Conservation (phyloP, 2,113 vertebrate species). For the Pangasianodon gigas region DNA sequence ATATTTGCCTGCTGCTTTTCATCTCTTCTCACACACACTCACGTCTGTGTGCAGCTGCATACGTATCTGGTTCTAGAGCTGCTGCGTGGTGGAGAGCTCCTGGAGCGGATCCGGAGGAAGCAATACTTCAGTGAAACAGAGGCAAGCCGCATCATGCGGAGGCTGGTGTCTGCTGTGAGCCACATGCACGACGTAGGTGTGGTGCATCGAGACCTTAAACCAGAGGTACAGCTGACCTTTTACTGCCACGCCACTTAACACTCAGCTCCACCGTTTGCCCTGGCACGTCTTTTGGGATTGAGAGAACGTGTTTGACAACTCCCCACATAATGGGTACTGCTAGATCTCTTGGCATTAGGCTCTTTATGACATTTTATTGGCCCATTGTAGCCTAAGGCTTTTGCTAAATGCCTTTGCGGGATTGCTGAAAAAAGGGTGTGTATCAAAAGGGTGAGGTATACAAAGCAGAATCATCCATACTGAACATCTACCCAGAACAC, state of each 20-base stretch:
- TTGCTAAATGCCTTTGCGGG: not conserved
- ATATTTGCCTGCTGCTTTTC: slow-evolving; percentile 52
- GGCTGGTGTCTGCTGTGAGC: slow-evolving; percentile 92
- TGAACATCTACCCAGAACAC: not conserved
- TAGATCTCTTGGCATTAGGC: not conserved
- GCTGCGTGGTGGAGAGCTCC: slow-evolving; percentile 90
- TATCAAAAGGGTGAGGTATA: not conserved
- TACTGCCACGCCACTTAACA: not conserved
- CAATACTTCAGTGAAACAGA: slow-evolving; percentile 95
- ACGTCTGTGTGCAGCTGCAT: slow-evolving; percentile 80
- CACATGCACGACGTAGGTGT: slow-evolving; percentile 99
- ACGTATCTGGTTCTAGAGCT: slow-evolving; percentile 94
- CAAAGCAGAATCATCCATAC: not conserved
- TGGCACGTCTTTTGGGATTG: not conserved
- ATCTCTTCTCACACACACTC: slow-evolving; percentile 48
- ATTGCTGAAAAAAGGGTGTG: not conserved
- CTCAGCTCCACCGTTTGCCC: not conserved
- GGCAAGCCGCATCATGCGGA: slow-evolving; percentile 94
- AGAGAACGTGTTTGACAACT: slow-evolving; percentile 29
- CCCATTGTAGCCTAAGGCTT: not conserved
- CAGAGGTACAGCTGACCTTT: slow-evolving; percentile 79
- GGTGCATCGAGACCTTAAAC: slow-evolving; percentile 93
- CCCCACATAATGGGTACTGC: not conserved
- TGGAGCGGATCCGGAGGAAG: slow-evolving; percentile 93
- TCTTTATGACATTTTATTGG: not conserved